Conservation (phyloP, 2,888 invertebrate genomes). For the Mystacides longicornis region DNA sequence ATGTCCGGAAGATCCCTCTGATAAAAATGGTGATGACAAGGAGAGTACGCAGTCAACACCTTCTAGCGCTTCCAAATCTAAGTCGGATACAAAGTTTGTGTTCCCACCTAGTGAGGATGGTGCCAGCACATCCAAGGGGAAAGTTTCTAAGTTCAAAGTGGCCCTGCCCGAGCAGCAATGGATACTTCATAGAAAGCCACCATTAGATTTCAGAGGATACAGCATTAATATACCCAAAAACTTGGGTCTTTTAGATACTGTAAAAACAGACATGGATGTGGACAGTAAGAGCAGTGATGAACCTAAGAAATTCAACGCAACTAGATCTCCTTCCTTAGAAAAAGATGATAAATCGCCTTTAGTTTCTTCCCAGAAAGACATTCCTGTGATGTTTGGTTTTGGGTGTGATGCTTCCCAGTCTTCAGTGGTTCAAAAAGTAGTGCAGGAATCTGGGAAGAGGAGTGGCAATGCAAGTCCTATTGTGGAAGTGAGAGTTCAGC, state of each 20-base stretch:
- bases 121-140: conserved; percentile 11
- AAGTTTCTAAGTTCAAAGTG: conserved; percentile 26
- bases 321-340: conserved; percentile 45
- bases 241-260: conserved; percentile 34
- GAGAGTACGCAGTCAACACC: conserved; percentile 18
- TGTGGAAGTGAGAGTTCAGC: conserved; percentile 29
- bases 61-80: conserved; percentile 13
- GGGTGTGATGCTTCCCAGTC: conserved; percentile 9
- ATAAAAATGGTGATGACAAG: conserved; percentile 22
- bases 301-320: conserved; percentile 36
- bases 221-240: conserved; percentile 39
- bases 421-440: conserved; percentile 17
- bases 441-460: conserved; percentile 29
- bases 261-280: conserved; percentile 35
- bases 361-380: conserved; percentile 32
- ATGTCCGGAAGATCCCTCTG: conserved; percentile 18
- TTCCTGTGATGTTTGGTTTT: conserved; percentile 39
- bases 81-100: conserved; percentile 16
- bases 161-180: conserved; percentile 42
- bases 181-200: conserved; percentile 37
- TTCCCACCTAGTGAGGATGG: conserved; percentile 16
- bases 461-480: conserved; percentile 24
- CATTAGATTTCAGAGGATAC: conserved; percentile 32
- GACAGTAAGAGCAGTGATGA: conserved; percentile 32
- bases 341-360: conserved; percentile 48